Evolutionary conservation across 2,113 vertebrate species (phyloP), one percentile per base, ranked within the genome.

Genomic region (Nettapus auritus): DNA sequence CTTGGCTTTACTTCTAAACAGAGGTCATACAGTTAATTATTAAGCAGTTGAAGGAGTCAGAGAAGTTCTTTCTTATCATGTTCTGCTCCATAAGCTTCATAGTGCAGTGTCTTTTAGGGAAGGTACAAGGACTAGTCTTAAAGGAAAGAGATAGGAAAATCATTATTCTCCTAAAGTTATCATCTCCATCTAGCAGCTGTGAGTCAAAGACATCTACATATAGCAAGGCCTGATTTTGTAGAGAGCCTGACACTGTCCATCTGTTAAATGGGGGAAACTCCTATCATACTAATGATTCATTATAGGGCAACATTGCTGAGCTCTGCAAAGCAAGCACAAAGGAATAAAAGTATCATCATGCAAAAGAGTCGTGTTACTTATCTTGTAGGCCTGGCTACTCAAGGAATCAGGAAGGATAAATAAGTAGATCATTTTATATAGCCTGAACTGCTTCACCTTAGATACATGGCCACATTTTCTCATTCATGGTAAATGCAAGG

Each of bases 31-130:
- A 84, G 91, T 89, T 91, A 95, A 93, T 90, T 86, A 87, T 85
- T 94, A 96, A 96, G 83, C 73, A 95, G 40, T 28, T 96, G 74
- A 97, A 94, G 15, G 71, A 95, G 89, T 88, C 86, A 94, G 48
- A 90, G 59, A 87, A 42, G 29, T 26, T 63, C 57, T 87, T 93
- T 96, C 80, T 73, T 84, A 79, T 74, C 77, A 28, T 56, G 63
- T 93, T 97, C 91, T 96, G 83, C 87, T 95, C 74, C 50, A 93
- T 93, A 95, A 90, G 89, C 71, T 86, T 86, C 53, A 48, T 5
- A 69, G 50, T 44, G 44, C 36, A 77, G 8, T 80, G 55, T 57
- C 59, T 86, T 77, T 28, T 20, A 57, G 16, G 22, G 23, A 92
- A 71, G 53, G n/a, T 57, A 8, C 67, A 85, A 87, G 81, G 74